These are phyloP conservation scores for Delichon dasypus DNA, from an alignment of 2,797 vertebrate genomes.

Conservation along the genomic window DNA sequence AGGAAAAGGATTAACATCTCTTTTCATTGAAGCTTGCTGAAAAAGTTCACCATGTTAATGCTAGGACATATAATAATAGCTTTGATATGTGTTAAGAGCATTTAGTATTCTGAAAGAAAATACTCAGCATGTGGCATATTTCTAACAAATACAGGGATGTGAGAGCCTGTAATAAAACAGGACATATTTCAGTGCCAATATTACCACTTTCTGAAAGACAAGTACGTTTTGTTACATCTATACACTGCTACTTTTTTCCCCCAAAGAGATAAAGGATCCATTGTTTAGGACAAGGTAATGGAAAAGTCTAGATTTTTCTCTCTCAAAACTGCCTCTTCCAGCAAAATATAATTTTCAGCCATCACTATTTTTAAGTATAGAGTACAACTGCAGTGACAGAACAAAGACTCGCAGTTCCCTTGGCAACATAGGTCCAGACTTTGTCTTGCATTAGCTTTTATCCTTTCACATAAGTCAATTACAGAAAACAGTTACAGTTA, in stretches of 20 bases:
- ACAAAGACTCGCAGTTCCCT: background rate
- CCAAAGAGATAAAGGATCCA: background rate
- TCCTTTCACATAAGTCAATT: background rate
- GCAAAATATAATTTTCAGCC: background rate
- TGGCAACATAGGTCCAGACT: background rate
- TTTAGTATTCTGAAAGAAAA: background rate
- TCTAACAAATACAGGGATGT: background rate
- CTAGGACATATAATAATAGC: background rate
- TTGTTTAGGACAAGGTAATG: background rate
- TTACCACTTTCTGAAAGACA: background rate
- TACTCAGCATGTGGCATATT: background rate
- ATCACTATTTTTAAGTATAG: background rate
- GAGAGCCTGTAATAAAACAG: background rate
- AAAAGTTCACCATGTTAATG: background rate
- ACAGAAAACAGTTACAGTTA: conserved; percentile 5
- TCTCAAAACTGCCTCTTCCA: background rate
- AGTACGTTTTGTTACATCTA: background rate
- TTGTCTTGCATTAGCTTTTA: background rate
- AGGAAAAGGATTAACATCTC: conserved; percentile 22
- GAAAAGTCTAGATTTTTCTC: background rate
- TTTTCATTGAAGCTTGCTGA: background rate
- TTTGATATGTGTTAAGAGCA: background rate
- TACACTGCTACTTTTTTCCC: background rate
- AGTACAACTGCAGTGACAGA: background rate
- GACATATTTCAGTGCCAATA: background rate